Percentiles rank a stretch among this genome's conserved stretches.
phyloP scores from a whole-genome alignment of 30 jellyfish, hydroid and myxozoan species.

The Nemopilema nomurai region DNA sequence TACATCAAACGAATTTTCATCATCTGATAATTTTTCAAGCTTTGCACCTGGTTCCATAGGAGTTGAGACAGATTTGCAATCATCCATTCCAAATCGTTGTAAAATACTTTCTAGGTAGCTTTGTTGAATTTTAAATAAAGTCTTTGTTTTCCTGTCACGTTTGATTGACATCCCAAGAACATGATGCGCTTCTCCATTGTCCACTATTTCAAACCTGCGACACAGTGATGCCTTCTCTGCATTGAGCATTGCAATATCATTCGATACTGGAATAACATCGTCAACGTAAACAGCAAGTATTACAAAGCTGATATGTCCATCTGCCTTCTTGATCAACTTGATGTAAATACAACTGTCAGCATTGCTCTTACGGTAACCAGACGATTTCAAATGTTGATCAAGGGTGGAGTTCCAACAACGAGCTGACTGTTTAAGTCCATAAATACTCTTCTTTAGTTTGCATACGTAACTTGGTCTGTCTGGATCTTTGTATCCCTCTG shows the following conservation, averaged over 20 bases:
- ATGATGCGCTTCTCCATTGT: slow-evolving; percentile 20
- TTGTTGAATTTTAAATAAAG: no score
- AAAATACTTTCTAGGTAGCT: no score
- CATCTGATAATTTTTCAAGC: slow-evolving; percentile 35
- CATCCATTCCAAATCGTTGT: slow-evolving; percentile 70
- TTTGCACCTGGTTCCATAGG: slow-evolving; percentile 51
- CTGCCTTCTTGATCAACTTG: slow-evolving; percentile 37
- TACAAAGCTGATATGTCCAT: slow-evolving; percentile 48
- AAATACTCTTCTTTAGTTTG: slow-evolving; percentile 48
- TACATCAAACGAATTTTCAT: slow-evolving; percentile 48
- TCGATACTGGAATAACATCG: slow-evolving; percentile 47
- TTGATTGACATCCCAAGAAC: no score
- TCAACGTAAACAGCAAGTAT: slow-evolving; percentile 52
- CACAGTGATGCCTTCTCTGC: slow-evolving; percentile 54
- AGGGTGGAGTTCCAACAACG: slow-evolving; percentile 66
- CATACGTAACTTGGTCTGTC: slow-evolving; percentile 51
- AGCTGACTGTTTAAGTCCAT: slow-evolving; percentile 79
- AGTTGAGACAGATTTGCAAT: slow-evolving; percentile 57
- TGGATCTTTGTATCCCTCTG: slow-evolving; percentile 63
- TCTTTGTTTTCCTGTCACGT: no score
- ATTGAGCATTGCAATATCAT: slow-evolving; percentile 36
- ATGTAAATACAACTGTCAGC: slow-evolving; percentile 67
- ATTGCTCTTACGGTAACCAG: slow-evolving; percentile 57
- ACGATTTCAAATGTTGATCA: slow-evolving; percentile 47
- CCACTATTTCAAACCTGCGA: slow-evolving; percentile 44